Base-by-base conservation (phyloP, 1,140 invertebrate species). In the Solen grandis region DNA sequence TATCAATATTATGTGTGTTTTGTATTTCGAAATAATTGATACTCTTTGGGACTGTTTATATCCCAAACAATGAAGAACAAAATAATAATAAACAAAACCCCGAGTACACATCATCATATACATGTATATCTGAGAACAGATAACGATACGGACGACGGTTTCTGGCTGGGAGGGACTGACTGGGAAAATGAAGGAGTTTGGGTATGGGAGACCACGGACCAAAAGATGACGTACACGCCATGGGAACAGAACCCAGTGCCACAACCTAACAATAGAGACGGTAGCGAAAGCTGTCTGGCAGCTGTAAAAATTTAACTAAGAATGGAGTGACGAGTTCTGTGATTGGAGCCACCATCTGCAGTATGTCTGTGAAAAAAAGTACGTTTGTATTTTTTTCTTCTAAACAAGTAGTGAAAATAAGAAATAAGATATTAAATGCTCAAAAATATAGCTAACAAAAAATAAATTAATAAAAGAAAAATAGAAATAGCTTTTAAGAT, bases 281-380 rank as follows among this genome's bases (percentile, higher is more conserved):
- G 31, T n/a, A 73, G 54, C 31, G 54, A 73, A 60, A 8, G 60
- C 36, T 73, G 70, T 38, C 19, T 73, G 54, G 70, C 70, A 8
- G 33, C 55, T 22, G n/a, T 73, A 16, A 59, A 59, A 41, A n/a
- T 73, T 73, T 29, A 33, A 73, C 41, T 73, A 73, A 8, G 22
- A 36, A 19, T 73, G 70, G 70, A 60, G 70, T n/a, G 70, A 73
- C 46, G 70, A 73, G 19, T 36, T 36, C 22, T 73, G 70, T 41
- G 33, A 73, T 36, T 73, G 70, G 70, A 29, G 29, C 57, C 14
- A 73, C 25, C n/a, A 33, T 29, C 29, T 73, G 0, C 14, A 59
- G 0, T 59, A 59, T 33, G 55, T 73, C 2, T 73, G 70, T 73
- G 70, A 73, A 38, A 73, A 36, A 38, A 1, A n/a, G 70, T 73